These are phyloP conservation scores for Eupithecia tripunctaria DNA, from an alignment of 2,888 invertebrate genomes.

Conservation along the genomic window DNA sequence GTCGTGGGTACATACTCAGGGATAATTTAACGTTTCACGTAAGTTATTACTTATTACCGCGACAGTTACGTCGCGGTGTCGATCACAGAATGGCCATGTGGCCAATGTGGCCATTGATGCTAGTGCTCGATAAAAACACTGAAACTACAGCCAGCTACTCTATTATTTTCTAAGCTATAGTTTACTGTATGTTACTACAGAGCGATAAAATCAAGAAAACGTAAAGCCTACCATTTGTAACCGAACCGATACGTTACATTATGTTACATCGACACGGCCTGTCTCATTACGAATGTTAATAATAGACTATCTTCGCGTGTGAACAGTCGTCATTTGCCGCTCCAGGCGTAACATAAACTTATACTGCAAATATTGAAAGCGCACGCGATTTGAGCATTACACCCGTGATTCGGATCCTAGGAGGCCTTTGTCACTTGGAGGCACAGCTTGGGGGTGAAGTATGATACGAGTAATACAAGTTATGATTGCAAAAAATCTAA, in stretches of 20 bases:
- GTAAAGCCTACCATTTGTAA: not conserved
- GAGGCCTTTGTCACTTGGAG: slow-evolving; percentile 8
- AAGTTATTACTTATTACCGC: too few species aligned
- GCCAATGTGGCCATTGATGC: too few species aligned
- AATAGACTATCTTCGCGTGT: slow-evolving; percentile 24
- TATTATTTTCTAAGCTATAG: too few species aligned
- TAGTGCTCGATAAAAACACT: too few species aligned
- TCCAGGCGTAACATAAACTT: slow-evolving; percentile 29
- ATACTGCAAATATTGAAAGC: slow-evolving; percentile 27
- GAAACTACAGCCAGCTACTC: too few species aligned
- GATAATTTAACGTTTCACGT: too few species aligned
- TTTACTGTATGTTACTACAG: not conserved
- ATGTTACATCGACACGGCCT: slow-evolving; percentile 5
- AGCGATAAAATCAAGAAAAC: not conserved
- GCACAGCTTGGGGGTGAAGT: not conserved
- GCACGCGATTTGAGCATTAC: slow-evolving; percentile 33
- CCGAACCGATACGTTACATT: not conserved
- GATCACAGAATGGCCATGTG: too few species aligned
- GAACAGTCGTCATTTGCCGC: slow-evolving; percentile 23
- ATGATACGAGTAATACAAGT: not conserved
- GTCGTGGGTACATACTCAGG: too few species aligned
- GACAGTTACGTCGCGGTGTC: too few species aligned
- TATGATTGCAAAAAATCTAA: not conserved
- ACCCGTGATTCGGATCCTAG: slow-evolving; percentile 8
- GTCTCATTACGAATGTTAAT: slow-evolving; percentile 17